phyloP scores from a whole-genome alignment of 2,113 vertebrate species.

The Mastomys natalensis region DNA sequence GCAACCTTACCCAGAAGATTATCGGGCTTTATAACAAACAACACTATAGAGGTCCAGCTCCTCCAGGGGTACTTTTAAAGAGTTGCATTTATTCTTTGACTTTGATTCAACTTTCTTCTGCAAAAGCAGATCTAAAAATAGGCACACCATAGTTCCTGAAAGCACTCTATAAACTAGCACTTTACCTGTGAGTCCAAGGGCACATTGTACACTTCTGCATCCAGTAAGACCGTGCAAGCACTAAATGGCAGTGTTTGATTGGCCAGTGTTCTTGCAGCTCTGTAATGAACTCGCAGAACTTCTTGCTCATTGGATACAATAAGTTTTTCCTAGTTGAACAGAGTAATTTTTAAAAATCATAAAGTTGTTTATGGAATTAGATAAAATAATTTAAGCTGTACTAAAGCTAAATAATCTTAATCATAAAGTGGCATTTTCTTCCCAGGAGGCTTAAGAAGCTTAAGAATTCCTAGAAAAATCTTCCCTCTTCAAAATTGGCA shows the following conservation, averaged over 20 bases:
- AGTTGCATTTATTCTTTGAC: background rate
- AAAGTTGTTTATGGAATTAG: slow-evolving; percentile 21
- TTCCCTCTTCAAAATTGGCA: background rate
- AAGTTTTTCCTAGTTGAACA: slow-evolving; percentile 93
- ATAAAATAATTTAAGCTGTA: slow-evolving; percentile 35
- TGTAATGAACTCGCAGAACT: slow-evolving; percentile 97
- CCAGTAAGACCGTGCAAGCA: slow-evolving; percentile 97
- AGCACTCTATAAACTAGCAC: background rate
- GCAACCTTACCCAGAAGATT: background rate
- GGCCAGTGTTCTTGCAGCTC: slow-evolving; percentile 96
- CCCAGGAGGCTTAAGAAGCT: slow-evolving; percentile 29
- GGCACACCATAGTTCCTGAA: background rate
- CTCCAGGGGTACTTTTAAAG: background rate
- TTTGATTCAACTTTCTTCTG: slow-evolving; percentile 37
- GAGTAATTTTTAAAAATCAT: slow-evolving; percentile 42
- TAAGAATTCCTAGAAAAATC: slow-evolving; percentile 23
- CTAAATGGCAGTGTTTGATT: slow-evolving; percentile 99
- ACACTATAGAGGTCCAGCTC: background rate
- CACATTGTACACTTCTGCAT: slow-evolving; percentile 98
- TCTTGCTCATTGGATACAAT: slow-evolving; percentile 99
- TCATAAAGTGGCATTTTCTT: slow-evolving; percentile 27
- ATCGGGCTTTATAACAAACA: background rate
- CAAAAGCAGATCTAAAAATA: background rate
- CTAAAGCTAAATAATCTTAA: background rate
- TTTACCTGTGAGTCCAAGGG: slow-evolving; percentile 96